phyloP scores from a whole-genome alignment of 2,797 vertebrate genomes.

The Ctenopoma multispine region DNA sequence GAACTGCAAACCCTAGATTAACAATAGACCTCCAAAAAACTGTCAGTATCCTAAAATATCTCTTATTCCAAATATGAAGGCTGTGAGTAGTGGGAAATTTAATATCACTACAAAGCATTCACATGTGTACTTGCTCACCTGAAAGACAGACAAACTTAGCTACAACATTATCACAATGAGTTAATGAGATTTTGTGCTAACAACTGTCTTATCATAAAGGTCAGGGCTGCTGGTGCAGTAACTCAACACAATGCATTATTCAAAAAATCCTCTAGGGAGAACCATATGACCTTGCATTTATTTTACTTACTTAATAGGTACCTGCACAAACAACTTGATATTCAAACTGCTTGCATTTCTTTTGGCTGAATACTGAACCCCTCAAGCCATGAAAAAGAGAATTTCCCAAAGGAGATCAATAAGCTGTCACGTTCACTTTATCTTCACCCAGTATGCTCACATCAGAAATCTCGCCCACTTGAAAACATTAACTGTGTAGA shows the following conservation, averaged over 20 bases:
- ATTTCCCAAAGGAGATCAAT: slow-evolving; percentile 63
- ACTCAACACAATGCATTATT: background rate
- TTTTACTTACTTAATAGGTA: slow-evolving; percentile 11
- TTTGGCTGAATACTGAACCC: slow-evolving; percentile 20
- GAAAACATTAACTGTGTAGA: slow-evolving; percentile 35
- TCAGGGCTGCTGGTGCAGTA: slow-evolving; percentile 16
- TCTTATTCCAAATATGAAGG: background rate
- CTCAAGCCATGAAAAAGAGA: slow-evolving; percentile 24
- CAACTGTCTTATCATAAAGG: slow-evolving; percentile 34
- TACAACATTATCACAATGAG: slow-evolving; percentile 4
- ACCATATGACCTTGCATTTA: slow-evolving; percentile 4
- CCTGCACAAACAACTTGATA: slow-evolving; percentile 18
- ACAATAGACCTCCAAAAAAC: background rate
- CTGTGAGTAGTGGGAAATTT: background rate
- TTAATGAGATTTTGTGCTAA: slow-evolving; percentile 29
- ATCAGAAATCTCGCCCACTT: slow-evolving; percentile 43
- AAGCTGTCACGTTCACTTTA: slow-evolving; percentile 52
- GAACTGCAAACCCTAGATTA: background rate
- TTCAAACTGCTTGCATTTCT: slow-evolving; percentile 18
- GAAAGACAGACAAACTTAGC: slow-evolving; percentile 12
- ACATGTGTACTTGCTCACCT: background rate
- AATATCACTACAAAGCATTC: background rate
- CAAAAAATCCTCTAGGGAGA: background rate
- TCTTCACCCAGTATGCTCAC: slow-evolving; percentile 41
- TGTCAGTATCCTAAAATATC: background rate